Conservation (phyloP, 2,113 vertebrate genomes). For the Gallinago media region DNA sequence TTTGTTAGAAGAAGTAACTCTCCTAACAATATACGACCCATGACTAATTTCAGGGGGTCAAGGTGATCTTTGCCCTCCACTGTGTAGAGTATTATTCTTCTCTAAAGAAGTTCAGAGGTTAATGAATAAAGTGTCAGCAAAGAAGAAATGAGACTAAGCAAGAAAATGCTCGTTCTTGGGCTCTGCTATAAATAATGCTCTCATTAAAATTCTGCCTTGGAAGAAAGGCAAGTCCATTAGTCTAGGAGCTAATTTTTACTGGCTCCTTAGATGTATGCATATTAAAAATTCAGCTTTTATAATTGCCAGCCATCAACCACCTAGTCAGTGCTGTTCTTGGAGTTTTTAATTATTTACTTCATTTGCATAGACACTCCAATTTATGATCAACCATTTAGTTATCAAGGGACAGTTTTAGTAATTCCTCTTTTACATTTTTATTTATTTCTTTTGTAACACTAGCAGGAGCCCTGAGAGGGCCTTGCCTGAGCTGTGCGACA, state of each 20-base stretch:
- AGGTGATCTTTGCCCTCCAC: slow-evolving; percentile 68
- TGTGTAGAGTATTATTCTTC: slow-evolving; percentile 68
- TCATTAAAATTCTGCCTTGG: slow-evolving; percentile 83
- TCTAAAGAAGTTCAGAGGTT: slow-evolving; percentile 72
- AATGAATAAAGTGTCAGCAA: slow-evolving; percentile 78
- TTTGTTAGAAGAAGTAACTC: slow-evolving; percentile 26
- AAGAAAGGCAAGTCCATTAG: slow-evolving; percentile 85
- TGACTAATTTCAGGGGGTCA: slow-evolving; percentile 70
- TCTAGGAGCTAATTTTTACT: slow-evolving; percentile 84
- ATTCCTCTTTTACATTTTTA: slow-evolving; percentile 77
- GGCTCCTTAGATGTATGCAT: slow-evolving; percentile 81
- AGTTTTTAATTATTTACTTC: slow-evolving; percentile 87
- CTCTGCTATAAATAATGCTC: slow-evolving; percentile 82
- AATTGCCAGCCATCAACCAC: slow-evolving; percentile 86
- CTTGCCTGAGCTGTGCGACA: background rate
- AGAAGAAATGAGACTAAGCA: slow-evolving; percentile 70
- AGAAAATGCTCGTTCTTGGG: slow-evolving; percentile 71
- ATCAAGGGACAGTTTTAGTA: slow-evolving; percentile 78
- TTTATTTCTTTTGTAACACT: slow-evolving; percentile 67
- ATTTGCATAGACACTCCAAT: slow-evolving; percentile 85
- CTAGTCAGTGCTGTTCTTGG: slow-evolving; percentile 81
- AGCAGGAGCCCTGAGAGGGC: background rate
- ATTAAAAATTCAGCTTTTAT: slow-evolving; percentile 85
- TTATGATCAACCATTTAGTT: slow-evolving; percentile 81
- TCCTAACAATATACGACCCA: slow-evolving; percentile 15